Conservation (phyloP, 2,888 invertebrate genomes). For the Nomada lathburiana region DNA sequence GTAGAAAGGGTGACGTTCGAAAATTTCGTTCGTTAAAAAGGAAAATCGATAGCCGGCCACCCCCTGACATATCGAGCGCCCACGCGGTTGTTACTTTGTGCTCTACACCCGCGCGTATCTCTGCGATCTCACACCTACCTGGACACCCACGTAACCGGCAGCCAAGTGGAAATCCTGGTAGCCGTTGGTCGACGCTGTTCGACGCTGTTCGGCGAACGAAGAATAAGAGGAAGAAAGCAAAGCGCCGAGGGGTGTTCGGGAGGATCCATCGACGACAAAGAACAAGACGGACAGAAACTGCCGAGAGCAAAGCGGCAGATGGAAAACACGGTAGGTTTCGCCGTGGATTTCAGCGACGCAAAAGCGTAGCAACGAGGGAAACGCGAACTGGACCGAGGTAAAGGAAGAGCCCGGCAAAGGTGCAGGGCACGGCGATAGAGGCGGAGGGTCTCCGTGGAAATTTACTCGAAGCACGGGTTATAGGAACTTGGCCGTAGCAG, state of each 20-base stretch:
- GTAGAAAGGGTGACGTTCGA: slow-evolving; percentile 32
- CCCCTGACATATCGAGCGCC: slow-evolving; percentile 39
- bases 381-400: background rate
- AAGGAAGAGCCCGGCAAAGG: slow-evolving; percentile 21
- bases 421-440: slow-evolving; percentile 21
- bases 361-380: background rate
- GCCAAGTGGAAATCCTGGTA: slow-evolving; percentile 78
- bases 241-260: slow-evolving; percentile 11
- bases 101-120: slow-evolving; percentile 52
- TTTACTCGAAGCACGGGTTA: slow-evolving; percentile 82
- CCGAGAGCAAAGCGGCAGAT: background rate
- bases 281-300: background rate
- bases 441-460: slow-evolving; percentile 76
- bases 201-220: background rate
- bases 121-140: slow-evolving; percentile 61
- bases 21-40: slow-evolving; percentile 67
- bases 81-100: slow-evolving; percentile 51
- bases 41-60: slow-evolving; percentile 63
- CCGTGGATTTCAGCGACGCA: slow-evolving; percentile 35
- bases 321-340: slow-evolving; percentile 41
- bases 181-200: slow-evolving; percentile 76
- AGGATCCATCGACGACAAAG: slow-evolving; percentile 1
- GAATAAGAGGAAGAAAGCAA: slow-evolving; percentile 1
- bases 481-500: slow-evolving; percentile 79
- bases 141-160: slow-evolving; percentile 75